These are phyloP conservation scores for Peribatodes rhomboidaria DNA, from an alignment of 2,888 invertebrate species.

Conservation along the genomic window DNA sequence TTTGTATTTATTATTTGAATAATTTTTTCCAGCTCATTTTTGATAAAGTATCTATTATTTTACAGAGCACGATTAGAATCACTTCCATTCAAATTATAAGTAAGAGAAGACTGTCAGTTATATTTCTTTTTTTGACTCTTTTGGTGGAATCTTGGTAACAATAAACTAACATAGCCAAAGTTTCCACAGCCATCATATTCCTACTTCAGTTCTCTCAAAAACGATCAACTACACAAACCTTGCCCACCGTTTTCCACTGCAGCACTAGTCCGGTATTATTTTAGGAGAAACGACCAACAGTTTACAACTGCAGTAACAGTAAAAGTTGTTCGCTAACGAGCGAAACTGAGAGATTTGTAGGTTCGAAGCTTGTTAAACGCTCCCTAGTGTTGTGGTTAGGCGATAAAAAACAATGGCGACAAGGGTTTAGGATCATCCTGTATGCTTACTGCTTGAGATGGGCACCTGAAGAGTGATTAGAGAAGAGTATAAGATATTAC, in stretches of 20 bases:
- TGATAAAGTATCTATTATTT: too few species aligned
- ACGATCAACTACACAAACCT: not conserved
- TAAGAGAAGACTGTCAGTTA: too few species aligned
- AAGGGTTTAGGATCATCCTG: constrained; percentile 2
- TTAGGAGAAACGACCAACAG: constrained; percentile 62
- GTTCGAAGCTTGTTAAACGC: constrained; percentile 58
- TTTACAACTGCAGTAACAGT: constrained; percentile 71
- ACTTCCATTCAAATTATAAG: too few species aligned
- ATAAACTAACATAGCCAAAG: too few species aligned
- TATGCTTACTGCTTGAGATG: not conserved
- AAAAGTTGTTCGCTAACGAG: constrained; percentile 70
- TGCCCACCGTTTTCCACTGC: not conserved
- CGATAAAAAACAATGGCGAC: constrained; percentile 50
- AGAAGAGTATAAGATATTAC: not conserved
- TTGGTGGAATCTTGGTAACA: too few species aligned
- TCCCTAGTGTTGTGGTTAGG: constrained; percentile 50
- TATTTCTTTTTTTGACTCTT: too few species aligned
- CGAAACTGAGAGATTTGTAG: constrained; percentile 64
- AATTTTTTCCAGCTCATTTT: too few species aligned
- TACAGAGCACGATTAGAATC: too few species aligned
- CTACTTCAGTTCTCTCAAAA: too few species aligned
- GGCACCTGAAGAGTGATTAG: not conserved
- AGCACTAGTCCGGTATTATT: constrained; percentile 55
- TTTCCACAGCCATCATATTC: too few species aligned
- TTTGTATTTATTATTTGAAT: too few species aligned